Conservation (phyloP, 2,797 vertebrate genomes). For the Spatula clypeata region DNA sequence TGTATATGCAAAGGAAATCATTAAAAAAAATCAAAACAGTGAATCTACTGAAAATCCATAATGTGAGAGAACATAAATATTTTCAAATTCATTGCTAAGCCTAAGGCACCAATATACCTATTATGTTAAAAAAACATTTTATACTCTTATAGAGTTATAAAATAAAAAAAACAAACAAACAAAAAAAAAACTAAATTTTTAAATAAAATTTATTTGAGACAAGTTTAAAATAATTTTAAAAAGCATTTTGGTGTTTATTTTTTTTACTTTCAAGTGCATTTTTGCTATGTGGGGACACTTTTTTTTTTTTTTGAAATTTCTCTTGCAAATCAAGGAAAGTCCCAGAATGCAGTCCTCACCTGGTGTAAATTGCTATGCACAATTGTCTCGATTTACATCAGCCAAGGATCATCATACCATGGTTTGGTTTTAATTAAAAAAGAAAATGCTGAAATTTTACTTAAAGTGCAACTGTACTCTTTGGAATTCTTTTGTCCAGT, state of each 20-base stretch:
- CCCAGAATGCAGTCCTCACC: neutral
- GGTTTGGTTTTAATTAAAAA: neutral
- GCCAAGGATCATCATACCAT: neutral
- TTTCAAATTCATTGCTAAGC: neutral
- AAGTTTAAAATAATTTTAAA: neutral
- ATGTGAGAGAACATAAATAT: neutral
- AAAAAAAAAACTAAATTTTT: neutral
- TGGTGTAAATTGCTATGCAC: neutral
- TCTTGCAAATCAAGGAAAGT: neutral
- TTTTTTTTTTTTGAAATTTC: neutral
- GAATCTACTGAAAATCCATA: neutral
- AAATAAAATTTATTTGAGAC: neutral
- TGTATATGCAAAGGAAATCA: neutral
- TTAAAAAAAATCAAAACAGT: neutral
- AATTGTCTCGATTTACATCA: neutral
- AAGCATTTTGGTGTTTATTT: neutral
- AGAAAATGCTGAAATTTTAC: neutral
- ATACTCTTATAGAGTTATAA: neutral
- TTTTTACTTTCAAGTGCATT: neutral
- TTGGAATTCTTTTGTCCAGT: neutral
- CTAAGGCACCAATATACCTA: neutral
- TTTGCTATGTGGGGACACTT: neutral
- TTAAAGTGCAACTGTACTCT: neutral
- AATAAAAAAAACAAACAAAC: neutral
- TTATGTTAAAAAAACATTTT: neutral